Percentiles rank a stretch among this genome's conserved stretches.
Conservation (phyloP, 2,888 invertebrate genomes). For the Lithosia quadra region DNA sequence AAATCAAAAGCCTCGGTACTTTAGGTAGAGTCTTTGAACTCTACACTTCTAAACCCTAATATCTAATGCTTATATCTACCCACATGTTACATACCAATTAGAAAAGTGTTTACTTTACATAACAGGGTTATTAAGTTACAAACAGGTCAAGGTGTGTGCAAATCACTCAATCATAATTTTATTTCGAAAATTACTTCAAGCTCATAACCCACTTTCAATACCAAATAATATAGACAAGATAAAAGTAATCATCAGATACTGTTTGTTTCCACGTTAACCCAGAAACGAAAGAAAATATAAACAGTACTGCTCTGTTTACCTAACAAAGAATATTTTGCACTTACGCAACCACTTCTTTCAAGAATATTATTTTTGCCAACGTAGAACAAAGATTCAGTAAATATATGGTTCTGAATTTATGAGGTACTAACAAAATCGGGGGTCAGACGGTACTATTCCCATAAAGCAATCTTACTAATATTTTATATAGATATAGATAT, state of each 20-base stretch:
- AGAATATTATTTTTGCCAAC: background rate
- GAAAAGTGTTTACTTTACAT: background rate
- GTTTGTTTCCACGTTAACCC: constrained; percentile 21
- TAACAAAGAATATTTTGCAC: constrained; percentile 5
- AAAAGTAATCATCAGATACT: constrained; percentile 18
- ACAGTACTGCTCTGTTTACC: constrained; percentile 12
- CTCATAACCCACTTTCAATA: constrained; percentile 18
- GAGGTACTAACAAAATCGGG: background rate
- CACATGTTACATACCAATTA: constrained; percentile 12
- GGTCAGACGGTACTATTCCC: no score
- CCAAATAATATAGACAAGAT: constrained; percentile 19
- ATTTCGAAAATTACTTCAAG: constrained; percentile 7
- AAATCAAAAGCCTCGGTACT: background rate
- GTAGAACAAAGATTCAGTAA: background rate
- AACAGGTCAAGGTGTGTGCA: constrained; percentile 13
- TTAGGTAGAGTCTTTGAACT: background rate
- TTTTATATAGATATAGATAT: no score
- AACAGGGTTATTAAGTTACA: background rate
- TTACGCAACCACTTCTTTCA: constrained; percentile 3
- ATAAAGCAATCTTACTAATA: no score
- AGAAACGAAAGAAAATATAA: constrained; percentile 22
- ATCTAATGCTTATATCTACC: background rate
- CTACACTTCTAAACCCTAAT: background rate
- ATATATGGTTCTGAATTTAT: no score
- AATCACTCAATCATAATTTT: constrained; percentile 7